These are phyloP conservation scores for Alouatta palliata DNA, from an alignment of 2,113 vertebrate genomes.

Conservation along the genomic window DNA sequence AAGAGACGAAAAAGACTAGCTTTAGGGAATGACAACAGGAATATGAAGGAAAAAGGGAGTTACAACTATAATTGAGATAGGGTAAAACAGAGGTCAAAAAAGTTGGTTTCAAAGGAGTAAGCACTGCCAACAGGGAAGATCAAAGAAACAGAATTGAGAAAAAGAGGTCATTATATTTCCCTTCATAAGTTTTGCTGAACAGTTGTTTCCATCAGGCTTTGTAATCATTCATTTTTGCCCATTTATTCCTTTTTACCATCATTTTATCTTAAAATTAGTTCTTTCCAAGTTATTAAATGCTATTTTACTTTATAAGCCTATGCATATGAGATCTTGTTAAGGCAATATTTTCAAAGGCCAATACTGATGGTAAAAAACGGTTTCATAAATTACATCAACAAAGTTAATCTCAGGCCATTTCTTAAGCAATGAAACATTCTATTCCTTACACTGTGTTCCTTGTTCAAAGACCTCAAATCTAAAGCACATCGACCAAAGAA, in stretches of 20 bases:
- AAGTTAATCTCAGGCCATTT: background rate
- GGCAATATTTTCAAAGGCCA: constrained; percentile 46
- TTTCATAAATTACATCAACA: constrained; percentile 13
- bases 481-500: background rate
- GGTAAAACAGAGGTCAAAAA: background rate
- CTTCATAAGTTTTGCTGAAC: background rate
- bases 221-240: background rate
- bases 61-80: background rate
- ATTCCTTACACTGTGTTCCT: background rate
- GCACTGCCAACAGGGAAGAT: background rate
- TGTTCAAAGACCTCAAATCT: background rate
- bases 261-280: constrained; percentile 39
- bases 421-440: constrained; percentile 13
- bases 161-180: background rate
- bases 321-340: background rate
- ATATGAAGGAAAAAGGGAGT: background rate
- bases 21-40: background rate
- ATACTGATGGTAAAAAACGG: background rate
- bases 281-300: background rate
- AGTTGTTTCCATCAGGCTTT: background rate
- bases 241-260: background rate
- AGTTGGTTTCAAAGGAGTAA: background rate
- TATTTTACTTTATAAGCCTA: background rate
- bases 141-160: background rate
- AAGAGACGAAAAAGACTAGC: background rate